Base-by-base conservation (phyloP, 2,797 vertebrate species). In the Propithecus deckenii region DNA sequence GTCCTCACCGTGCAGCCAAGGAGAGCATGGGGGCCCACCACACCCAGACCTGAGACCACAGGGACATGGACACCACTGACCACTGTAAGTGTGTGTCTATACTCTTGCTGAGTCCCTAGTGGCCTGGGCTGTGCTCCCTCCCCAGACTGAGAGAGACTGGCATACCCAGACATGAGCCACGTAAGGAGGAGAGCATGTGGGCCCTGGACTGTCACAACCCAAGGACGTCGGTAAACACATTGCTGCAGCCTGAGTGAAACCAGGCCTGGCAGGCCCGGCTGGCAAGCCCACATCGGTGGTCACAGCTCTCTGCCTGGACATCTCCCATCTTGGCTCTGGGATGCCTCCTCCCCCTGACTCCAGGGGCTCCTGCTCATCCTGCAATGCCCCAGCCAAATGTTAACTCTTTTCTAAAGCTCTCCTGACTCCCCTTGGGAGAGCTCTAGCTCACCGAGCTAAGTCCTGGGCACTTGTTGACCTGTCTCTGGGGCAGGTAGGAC, bases 141-240 rank as follows among this genome's bases (percentile, higher is more conserved):
- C 59, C 59, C 12, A n/a, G 18, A 46, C 28, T 38, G 76, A 43
- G 65, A 41, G 61, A 69, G n/a, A 38, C 0, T 3, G 41, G 5
- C 57, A 20, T 41, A 22, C 57, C 13, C 59, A 79, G 48, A 86
- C 15, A 35, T 17, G 46, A 50, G 25, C 17, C 35, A 71, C 20
- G 2, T 55, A 46, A 28, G 55, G 57, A 28, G 17, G 38, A 35
- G 23, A 32, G 10, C 63, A 30, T 30, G 14, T 38, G 69, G 28
- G 22, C 52, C 57, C 7, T 72, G 30, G 50, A 4, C 11, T 13
- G 28, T 0, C 0, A 17, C 59, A 22, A 28, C 23, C 12, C 4
- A 0, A 11, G 20, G 46, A 38, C 0, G 0, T 23, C 7, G 41
- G 30, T 2, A 15, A 25, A 52, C 38, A 25, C 7, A 7, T 13